Base-by-base conservation (phyloP, 2,888 invertebrate species). In the Diachrysia chrysitis region DNA sequence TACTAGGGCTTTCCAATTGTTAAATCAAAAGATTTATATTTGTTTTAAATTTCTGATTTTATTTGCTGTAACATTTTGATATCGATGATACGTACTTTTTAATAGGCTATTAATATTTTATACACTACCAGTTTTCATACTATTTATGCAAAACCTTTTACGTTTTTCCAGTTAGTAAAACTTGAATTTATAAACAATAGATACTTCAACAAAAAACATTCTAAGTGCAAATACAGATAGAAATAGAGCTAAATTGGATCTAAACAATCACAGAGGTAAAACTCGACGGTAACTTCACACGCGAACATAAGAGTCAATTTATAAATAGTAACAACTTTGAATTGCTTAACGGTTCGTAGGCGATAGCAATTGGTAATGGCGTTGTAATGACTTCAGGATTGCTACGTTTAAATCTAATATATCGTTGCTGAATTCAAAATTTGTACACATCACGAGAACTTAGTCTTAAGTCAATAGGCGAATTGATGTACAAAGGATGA, bases 1-100 rank as follows among this genome's bases (percentile, higher is more conserved):
- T 83, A 80, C 69, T 67, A 75, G 66, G 71, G 75, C 70, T 74
- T 84, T 75, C 66, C 72, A 73, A 76, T 64, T 70, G 56, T 58
- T 71, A 71, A 81, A 81, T 63, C 57, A 61, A 78, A 63, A 19
- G 29, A 37, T 37, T 64, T 61, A 10, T 58, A 58, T 66, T 66
- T 51, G 51, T 64, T 29, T 9, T 21, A 25, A 25, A 9, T 23
- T 51, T 63, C 59, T 56, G 64, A 35, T 42, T 7, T 0, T n/a
- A 63, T 66, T 58, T 64, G 35, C 63, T 23, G 19, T 4, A 12
- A 51, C 12, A 19, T 10, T 19, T 19, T 9, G 42, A 6, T n/a
- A n/a, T n/a, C 5, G n/a, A 42, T 6, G 16, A 7, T 42, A 42
- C n/a, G 2, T 25, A n/a, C n/a, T 25, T 42, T 42, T 42, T 42